Percentiles rank a stretch among this genome's conserved stretches.
Evolutionary conservation across 2,888 invertebrate species (phyloP).

Genomic region (Tenthredo livida): DNA sequence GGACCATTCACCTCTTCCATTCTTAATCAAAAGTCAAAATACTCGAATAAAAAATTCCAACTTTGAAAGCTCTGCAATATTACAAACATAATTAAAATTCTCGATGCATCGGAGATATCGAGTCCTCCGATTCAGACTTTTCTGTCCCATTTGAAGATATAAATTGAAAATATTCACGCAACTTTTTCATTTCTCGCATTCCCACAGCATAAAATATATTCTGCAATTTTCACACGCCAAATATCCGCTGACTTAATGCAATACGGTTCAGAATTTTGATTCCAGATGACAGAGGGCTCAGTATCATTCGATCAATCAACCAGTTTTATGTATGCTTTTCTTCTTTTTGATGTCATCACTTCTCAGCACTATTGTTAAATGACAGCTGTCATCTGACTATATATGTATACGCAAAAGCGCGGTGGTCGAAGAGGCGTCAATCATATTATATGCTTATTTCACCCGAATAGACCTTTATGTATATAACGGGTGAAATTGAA

Average conservation of each 20-base stretch:
- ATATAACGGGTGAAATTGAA: background rate
- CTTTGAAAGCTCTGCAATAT: no score
- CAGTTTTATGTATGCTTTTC: background rate
- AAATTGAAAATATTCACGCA: no score
- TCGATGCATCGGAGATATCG: no score
- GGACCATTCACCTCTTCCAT: background rate
- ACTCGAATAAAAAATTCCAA: no score
- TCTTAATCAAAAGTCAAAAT: no score
- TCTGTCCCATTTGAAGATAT: no score
- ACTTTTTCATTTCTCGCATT: no score
- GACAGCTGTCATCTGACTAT: constrained; percentile 9
- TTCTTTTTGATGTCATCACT: background rate
- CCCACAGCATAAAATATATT: background rate
- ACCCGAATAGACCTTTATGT: no score
- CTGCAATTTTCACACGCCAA: background rate
- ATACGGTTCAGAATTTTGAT: background rate
- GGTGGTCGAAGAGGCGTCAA: background rate
- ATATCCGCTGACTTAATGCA: background rate
- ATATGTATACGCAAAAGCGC: background rate
- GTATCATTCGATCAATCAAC: constrained; percentile 14
- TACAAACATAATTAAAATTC: no score
- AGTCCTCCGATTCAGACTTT: no score
- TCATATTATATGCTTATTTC: background rate
- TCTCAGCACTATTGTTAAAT: background rate
- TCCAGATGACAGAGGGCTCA: background rate